Base-by-base conservation (phyloP, 2,113 vertebrate species). In the Phyllopteryx taeniolatus region DNA sequence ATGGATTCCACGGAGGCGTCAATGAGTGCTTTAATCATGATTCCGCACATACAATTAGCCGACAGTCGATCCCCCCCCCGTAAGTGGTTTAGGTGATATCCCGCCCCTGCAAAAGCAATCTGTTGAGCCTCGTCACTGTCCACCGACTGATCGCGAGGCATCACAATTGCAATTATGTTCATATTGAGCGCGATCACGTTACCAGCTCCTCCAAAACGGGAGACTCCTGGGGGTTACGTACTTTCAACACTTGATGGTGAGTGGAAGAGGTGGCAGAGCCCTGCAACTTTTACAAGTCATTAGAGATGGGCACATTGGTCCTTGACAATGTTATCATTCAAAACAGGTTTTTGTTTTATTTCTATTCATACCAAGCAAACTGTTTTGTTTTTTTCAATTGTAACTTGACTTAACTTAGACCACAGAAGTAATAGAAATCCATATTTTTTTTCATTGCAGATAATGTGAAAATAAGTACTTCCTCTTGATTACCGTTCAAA, bases 91-190 rank as follows among this genome's bases (percentile, higher is more conserved):
- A 31, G 44, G 44, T 6, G 44, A 66, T 47, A 17, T 47, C 14
- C 13, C 6, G 10, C 13, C 39, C 22, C 13, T 5, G 64, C 42
- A 42, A 42, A 63, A 43, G 35, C 17, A n/a, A 63, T 63, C 61
- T 12, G 39, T 10, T 2, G 61, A 43, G 17, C 19, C 33, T 63
- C 61, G 17, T 17, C 35, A 5, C 39, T 42, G 39, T 42, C 42
- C 42, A 19, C 62, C 13, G 42, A 65, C 12, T 22, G 62, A 65
- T 44, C 11, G n/a, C 2, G 59, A 66, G 64, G 43, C 64, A 20
- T 31, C 64, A 9, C 8, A 47, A 66, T 47, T 66, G 64, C 44
- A 31, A 66, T 66, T 66, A 31, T 27, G 64, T 47, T 47, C 43
- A 15, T 49, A 66, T 66, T 31, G 44, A 47, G 64, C 22, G 44